phyloP scores from a whole-genome alignment of 30 jellyfish, hydroid and myxozoan genomes.

The Cassiopea andromeda region DNA sequence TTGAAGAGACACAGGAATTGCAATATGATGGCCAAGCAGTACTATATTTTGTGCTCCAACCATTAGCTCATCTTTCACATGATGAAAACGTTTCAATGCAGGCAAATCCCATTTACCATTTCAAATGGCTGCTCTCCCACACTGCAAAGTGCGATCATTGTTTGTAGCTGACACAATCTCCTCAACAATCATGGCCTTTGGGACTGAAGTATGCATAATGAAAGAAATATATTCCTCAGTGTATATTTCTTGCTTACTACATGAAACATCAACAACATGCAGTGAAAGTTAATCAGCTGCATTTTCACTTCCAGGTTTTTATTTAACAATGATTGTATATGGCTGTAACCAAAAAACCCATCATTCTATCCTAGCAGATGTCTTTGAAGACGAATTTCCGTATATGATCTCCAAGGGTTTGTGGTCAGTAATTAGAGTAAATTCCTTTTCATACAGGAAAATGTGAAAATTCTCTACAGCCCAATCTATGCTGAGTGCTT shows the following conservation, averaged over 20 bases:
- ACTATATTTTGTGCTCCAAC: slow-evolving; percentile 20
- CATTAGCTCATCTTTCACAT: slow-evolving; percentile 36
- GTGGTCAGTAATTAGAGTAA: slow-evolving; percentile 64
- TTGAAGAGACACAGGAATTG: slow-evolving; percentile 33
- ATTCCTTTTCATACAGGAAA: slow-evolving; percentile 22
- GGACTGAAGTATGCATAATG: slow-evolving; percentile 23
- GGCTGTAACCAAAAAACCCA: slow-evolving; percentile 46
- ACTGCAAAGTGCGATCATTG: slow-evolving; percentile 11
- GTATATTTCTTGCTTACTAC: not conserved
- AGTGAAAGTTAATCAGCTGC: slow-evolving; percentile 46
- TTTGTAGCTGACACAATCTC: slow-evolving; percentile 47
- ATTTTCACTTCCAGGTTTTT: slow-evolving; percentile 39
- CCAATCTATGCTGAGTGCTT: slow-evolving; percentile 52
- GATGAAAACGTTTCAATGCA: slow-evolving; percentile 13
- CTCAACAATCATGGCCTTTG: slow-evolving; percentile 51
- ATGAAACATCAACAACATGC: slow-evolving; percentile 20
- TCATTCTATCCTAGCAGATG: slow-evolving; percentile 57
- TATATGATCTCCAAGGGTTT: slow-evolving; percentile 37
- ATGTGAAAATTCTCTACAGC: slow-evolving; percentile 30
- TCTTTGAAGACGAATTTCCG: slow-evolving; percentile 12
- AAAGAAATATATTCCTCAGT: slow-evolving; percentile 5
- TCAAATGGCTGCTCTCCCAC: slow-evolving; percentile 21
- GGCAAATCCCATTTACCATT: slow-evolving; percentile 18
- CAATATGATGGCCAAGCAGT: slow-evolving; percentile 21
- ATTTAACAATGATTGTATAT: slow-evolving; percentile 2